Evolutionary conservation across 2,888 invertebrate species (phyloP), one percentile per base, ranked within the genome.

Genomic region (Drosophila testacea): DNA sequence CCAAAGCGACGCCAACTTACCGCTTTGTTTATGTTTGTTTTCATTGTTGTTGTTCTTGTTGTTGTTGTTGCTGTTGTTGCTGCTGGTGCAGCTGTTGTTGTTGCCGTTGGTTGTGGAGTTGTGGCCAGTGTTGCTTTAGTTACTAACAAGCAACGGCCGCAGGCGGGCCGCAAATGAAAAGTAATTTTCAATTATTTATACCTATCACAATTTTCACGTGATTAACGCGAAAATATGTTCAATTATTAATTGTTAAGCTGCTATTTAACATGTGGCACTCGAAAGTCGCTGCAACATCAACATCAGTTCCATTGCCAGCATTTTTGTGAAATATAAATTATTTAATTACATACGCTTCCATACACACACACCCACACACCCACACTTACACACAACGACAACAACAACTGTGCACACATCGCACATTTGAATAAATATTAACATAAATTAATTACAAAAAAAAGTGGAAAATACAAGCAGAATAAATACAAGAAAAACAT

Each of bases 91-190:
- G 66, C 67, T 61, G 69, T 42, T 76, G 66, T 69, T 66, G 71
- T 65, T 82, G 61, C 60, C 60, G 77, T 77, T 72, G 77, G 76
- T 76, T 69, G 74, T 73, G 78, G 78, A 63, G 70, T 54, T 55
- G 34, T 56, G 56, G 46, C 36, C 38, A 71, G 52, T 79, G 87
- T 83, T 83, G 88, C 88, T 82, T 88, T 83, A 83, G 83, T 88
- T 70, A 88, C 83, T 82, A 71, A 68, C 75, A 79, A 82, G 63
- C 83, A 68, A 59, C 76, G 68, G 42, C 57, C 38, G 46, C 46
- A 59, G n/a, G 27, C 50, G 64, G 73, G 54, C 68, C 48, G 41
- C 68, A 61, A 48, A 73, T 71, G 64, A 79, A 79, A 77, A 65
- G 77, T 67, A 68, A 61, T 77, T 70, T 77, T 70, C 56, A 80